Evolutionary conservation across 2,888 invertebrate species (phyloP).

Genomic region (Calliphora vomitoria): DNA sequence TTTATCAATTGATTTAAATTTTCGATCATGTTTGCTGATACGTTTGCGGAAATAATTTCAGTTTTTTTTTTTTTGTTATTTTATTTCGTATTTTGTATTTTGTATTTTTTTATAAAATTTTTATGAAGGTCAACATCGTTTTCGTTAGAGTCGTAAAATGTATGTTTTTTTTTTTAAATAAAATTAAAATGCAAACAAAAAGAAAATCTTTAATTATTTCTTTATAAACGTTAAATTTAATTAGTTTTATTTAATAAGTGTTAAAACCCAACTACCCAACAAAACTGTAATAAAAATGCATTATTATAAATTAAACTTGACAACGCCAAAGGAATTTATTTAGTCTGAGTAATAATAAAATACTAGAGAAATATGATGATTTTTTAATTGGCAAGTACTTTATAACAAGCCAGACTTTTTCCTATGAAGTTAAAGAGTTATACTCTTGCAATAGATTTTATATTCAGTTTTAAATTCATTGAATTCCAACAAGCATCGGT

Average conservation of each 20-base stretch:
- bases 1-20: slow-evolving; percentile 63
- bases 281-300: not conserved
- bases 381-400: no score
- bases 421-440: not conserved
- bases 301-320: not conserved
- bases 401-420: not conserved
- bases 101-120: slow-evolving; percentile 37
- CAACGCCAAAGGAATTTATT: no score
- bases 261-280: not conserved
- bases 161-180: slow-evolving; percentile 9
- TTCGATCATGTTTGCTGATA: slow-evolving; percentile 78
- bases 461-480: not conserved
- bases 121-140: slow-evolving; percentile 80
- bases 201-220: not conserved
- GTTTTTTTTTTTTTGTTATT: slow-evolving; percentile 27
- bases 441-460: not conserved
- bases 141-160: slow-evolving; percentile 21
- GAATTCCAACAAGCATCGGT: slow-evolving; percentile 56
- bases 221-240: not conserved
- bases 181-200: slow-evolving; percentile 16
- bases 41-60: slow-evolving; percentile 82
- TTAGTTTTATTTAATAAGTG: not conserved
- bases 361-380: no score
- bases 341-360: no score
- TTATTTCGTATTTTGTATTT: slow-evolving; percentile 76